A percentile compares a stretch with the other conserved stretches of the same genome.
Conservation (phyloP, 2,888 invertebrate genomes). For the Anthrax anthrax region DNA sequence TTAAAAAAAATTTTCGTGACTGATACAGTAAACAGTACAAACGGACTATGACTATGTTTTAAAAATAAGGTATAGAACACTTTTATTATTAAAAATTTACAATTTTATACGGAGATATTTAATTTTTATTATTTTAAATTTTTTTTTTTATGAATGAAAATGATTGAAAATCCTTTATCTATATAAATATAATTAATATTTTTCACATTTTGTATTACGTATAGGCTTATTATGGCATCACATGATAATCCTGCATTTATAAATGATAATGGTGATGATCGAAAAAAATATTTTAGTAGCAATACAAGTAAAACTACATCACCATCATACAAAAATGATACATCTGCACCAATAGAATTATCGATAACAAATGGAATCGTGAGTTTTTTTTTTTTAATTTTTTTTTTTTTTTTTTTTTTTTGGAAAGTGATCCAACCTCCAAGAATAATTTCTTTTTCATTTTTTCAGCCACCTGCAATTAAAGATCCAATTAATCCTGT, state of each 20-base stretch:
- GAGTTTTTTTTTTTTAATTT: neutral
- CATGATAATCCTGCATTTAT: slow-evolving; percentile 28
- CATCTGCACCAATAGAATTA: slow-evolving; percentile 1
- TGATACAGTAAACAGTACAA: too few relatives aligned
- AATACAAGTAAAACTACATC: neutral
- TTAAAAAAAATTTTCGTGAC: too few relatives aligned
- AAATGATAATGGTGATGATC: slow-evolving; percentile 28
- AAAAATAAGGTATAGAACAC: too few relatives aligned
- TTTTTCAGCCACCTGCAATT: neutral
- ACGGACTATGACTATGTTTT: too few relatives aligned
- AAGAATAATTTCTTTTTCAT: neutral
- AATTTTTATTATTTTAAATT: too few relatives aligned
- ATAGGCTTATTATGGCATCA: slow-evolving; percentile 10
- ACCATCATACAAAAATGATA: neutral
- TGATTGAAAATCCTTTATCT: too few relatives aligned
- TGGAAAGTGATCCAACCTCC: neutral
- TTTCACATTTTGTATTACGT: too few relatives aligned
- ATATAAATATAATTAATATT: too few relatives aligned
- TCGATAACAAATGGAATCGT: slow-evolving; percentile 3
- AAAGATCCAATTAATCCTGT: neutral
- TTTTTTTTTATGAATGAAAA: too few relatives aligned
- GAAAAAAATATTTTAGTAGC: neutral
- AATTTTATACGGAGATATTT: too few relatives aligned
- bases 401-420: too few relatives aligned
- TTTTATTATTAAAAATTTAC: too few relatives aligned